phyloP scores from a whole-genome alignment of 2,888 invertebrate species.

The Cistogaster globosa region DNA sequence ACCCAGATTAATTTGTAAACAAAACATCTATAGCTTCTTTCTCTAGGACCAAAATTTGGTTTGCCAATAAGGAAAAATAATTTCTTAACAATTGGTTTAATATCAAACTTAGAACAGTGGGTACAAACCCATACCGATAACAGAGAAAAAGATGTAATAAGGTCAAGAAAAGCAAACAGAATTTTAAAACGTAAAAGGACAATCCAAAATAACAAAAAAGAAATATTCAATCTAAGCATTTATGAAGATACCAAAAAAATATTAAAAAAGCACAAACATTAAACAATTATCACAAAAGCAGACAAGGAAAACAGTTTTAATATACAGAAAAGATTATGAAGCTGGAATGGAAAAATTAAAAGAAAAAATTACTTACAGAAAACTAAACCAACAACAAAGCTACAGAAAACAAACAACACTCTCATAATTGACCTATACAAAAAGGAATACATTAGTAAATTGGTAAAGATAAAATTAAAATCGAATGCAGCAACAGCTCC shows the following conservation, averaged over 20 bases:
- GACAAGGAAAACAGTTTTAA: neutral
- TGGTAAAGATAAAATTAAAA: neutral
- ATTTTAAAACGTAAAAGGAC: neutral
- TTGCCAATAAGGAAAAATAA: neutral
- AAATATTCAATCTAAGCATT: neutral
- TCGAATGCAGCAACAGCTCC: slow-evolving; percentile 1
- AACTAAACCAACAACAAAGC: neutral
- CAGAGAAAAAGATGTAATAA: neutral
- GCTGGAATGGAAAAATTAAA: neutral
- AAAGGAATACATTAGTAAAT: neutral
- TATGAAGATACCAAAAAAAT: neutral
- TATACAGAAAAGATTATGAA: neutral
- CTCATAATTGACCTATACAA: neutral
- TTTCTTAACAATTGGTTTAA: neutral
- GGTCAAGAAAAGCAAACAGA: neutral
- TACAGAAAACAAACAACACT: neutral
- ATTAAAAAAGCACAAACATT: neutral
- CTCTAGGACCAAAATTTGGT: neutral
- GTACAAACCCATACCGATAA: neutral
- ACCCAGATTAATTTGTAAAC: neutral
- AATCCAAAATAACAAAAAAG: neutral
- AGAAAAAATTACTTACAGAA: neutral
- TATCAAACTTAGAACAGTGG: neutral
- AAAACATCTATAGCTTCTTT: neutral
- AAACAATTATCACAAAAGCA: neutral